phyloP scores from a whole-genome alignment of 2,888 invertebrate species.

The Brenthis hecate region DNA sequence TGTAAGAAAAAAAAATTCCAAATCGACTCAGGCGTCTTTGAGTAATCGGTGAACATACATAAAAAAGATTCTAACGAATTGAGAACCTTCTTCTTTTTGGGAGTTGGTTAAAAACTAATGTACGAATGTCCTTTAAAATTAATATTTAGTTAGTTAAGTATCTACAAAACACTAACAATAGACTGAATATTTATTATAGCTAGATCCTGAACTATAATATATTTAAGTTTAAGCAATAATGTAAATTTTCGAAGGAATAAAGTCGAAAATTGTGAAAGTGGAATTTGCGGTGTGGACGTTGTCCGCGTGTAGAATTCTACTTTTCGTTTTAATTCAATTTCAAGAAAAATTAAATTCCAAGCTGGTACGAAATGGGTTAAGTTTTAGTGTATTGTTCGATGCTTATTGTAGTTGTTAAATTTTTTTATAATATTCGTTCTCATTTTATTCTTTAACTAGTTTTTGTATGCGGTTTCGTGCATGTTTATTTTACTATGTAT shows the following conservation, averaged over 20 bases:
- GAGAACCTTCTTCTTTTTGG: too few species aligned
- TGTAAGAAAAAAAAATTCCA: too few species aligned
- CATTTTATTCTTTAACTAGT: too few species aligned
- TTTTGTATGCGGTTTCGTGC: too few species aligned
- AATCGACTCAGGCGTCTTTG: too few species aligned
- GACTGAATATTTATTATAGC: not conserved
- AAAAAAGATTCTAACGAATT: too few species aligned
- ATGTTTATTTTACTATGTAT: too few species aligned
- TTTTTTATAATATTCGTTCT: too few species aligned
- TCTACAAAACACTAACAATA: not conserved
- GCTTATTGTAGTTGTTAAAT: not conserved
- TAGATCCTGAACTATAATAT: conserved; percentile 1
- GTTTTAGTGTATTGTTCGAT: not conserved
- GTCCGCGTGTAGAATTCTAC: conserved; percentile 6
- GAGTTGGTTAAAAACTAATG: too few species aligned
- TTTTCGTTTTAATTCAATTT: conserved; percentile 9
- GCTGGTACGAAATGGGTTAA: not conserved
- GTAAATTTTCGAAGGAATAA: conserved; percentile 23
- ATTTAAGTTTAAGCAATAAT: conserved; percentile 10
- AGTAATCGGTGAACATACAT: too few species aligned
- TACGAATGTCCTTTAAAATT: too few species aligned
- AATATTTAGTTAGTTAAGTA: too few species aligned
- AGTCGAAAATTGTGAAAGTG: conserved; percentile 12
- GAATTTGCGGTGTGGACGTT: conserved; percentile 17
- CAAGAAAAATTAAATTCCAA: conserved; percentile 4